A percentile compares a stretch with the other conserved stretches of the same genome.
Evolutionary conservation across 1,140 invertebrate species (phyloP).

Genomic region (Pseudoatta argentina): DNA sequence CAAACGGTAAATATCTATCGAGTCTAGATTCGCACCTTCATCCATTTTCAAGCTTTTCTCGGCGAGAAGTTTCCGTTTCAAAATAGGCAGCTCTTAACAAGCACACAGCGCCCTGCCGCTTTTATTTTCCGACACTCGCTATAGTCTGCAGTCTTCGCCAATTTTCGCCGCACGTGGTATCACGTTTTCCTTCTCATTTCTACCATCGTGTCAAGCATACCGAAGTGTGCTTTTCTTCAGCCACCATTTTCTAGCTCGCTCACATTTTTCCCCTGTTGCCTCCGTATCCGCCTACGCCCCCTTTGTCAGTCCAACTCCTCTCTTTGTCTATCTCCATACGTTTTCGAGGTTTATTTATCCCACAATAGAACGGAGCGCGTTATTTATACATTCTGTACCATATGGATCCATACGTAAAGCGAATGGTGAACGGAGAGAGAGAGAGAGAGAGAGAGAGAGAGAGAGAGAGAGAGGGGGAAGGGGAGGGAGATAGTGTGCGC

Average conservation of each 20-base stretch:
- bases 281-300: background rate
- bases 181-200: constrained; percentile 74
- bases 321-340: constrained; percentile 47
- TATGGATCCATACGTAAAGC: constrained; percentile 69
- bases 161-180: constrained; percentile 65
- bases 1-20: constrained; percentile 9
- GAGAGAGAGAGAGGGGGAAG: background rate
- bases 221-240: constrained; percentile 64
- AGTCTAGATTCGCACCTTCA: constrained; percentile 18
- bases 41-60: constrained; percentile 3
- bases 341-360: constrained; percentile 74
- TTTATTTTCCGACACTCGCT: constrained; percentile 36
- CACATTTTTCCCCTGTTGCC: background rate
- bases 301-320: constrained; percentile 30
- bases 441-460: background rate
- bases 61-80: constrained; percentile 27
- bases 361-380: constrained; percentile 76
- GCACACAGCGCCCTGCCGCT: constrained; percentile 26
- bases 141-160: constrained; percentile 46
- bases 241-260: background rate
- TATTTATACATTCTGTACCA: constrained; percentile 79
- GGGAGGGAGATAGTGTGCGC: background rate
- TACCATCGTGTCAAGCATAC: constrained; percentile 67
- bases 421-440: constrained; percentile 11
- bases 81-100: constrained; percentile 51